Evolutionary conservation across 2,113 vertebrate genomes (phyloP).

Genomic region (Phodopus roborovskii): DNA sequence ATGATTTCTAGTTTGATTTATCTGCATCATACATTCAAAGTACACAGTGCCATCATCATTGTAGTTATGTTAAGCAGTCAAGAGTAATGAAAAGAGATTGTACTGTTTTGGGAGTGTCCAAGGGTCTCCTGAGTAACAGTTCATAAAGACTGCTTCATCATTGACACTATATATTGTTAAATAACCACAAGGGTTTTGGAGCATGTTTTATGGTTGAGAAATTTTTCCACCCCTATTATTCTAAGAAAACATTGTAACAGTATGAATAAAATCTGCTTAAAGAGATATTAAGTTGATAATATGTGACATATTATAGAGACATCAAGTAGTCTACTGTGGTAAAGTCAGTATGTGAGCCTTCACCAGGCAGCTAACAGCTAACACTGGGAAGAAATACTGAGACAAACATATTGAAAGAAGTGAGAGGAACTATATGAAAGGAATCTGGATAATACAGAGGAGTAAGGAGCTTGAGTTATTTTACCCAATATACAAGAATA

Average conservation of each 20-base stretch:
- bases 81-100: not conserved
- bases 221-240: not conserved
- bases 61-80: not conserved
- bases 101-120: not conserved
- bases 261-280: not conserved
- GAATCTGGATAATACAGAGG: not conserved
- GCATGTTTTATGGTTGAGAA: not conserved
- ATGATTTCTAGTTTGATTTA: not conserved
- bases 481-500: not conserved
- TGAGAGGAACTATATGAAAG: not conserved
- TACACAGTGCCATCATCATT: not conserved
- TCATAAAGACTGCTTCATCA: not conserved
- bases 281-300: not conserved
- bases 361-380: not conserved
- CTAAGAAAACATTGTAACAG: not conserved
- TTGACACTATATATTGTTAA: not conserved
- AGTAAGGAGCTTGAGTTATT: not conserved
- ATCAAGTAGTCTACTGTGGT: not conserved
- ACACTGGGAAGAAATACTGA: not conserved
- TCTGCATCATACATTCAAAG: not conserved
- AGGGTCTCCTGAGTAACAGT: no score
- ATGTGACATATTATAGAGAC: not conserved
- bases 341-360: not conserved
- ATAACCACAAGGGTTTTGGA: not conserved
- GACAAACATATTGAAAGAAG: not conserved